Percentiles rank a stretch among this genome's conserved stretches.
phyloP scores from a whole-genome alignment of 2,113 vertebrate genomes.

The Ciconia stormi region DNA sequence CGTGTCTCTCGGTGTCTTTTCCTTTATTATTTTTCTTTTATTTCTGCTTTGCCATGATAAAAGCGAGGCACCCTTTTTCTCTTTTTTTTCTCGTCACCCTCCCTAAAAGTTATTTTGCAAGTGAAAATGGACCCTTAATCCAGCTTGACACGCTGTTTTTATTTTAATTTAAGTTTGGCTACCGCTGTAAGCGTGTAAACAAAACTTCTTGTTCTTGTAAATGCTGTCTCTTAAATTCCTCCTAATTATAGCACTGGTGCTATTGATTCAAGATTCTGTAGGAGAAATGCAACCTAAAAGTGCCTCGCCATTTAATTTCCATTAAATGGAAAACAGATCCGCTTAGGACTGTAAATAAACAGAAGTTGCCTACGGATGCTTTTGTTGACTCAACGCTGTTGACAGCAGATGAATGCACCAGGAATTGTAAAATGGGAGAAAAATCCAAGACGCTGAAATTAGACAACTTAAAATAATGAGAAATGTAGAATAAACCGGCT shows the following conservation, averaged over 20 bases:
- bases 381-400: constrained; percentile 63
- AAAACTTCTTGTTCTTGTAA: constrained; percentile 41
- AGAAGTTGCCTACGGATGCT: constrained; percentile 60
- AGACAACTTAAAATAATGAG: background rate
- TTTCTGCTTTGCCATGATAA: background rate
- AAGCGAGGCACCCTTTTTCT: background rate
- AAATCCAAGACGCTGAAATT: constrained; percentile 30
- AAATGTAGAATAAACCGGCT: background rate
- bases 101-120: constrained; percentile 13
- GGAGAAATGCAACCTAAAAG: constrained; percentile 51
- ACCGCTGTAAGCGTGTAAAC: constrained; percentile 22
- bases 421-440: constrained; percentile 21
- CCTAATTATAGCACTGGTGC: constrained; percentile 39
- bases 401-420: constrained; percentile 52
- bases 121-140: background rate
- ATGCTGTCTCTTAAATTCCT: constrained; percentile 46
- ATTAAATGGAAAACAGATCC: constrained; percentile 62
- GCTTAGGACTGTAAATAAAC: constrained; percentile 58
- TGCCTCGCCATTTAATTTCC: constrained; percentile 61
- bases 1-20: background rate
- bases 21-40: background rate
- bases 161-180: constrained; percentile 48
- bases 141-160: background rate
- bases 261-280: constrained; percentile 36
- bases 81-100: background rate